Evolutionary conservation across 2,888 invertebrate species (phyloP).

Genomic region (Diplazon laetatorius): DNA sequence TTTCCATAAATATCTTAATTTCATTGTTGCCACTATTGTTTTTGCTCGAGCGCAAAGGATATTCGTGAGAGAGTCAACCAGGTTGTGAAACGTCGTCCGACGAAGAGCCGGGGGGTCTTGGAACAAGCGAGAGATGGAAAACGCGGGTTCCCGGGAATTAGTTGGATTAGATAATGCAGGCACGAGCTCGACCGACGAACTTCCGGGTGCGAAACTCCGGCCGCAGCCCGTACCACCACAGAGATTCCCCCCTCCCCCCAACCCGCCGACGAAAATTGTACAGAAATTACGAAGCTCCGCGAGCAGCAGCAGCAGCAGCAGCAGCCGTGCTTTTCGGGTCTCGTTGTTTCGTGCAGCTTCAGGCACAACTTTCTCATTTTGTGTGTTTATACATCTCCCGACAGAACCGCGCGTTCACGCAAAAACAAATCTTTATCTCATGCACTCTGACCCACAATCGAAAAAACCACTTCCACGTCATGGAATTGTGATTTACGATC

Average conservation of each 20-base stretch:
- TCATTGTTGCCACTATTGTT: conserved; percentile 23
- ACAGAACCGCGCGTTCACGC: too few relatives aligned
- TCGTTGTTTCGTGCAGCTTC: conserved; percentile 37
- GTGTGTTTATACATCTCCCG: neutral
- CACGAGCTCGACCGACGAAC: conserved; percentile 68
- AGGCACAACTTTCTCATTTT: conserved; percentile 52
- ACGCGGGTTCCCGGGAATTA: conserved; percentile 57
- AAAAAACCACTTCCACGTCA: conserved; percentile 41
- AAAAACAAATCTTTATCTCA: neutral
- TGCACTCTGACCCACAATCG: conserved; percentile 4
- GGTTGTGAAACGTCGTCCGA: conserved; percentile 26
- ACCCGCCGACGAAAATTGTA: too few relatives aligned
- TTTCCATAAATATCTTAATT: conserved; percentile 13
- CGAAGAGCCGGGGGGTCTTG: neutral
- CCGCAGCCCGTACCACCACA: conserved; percentile 55
- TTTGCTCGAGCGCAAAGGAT: conserved; percentile 38
- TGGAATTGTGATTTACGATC: conserved; percentile 15
- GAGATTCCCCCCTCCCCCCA: too few relatives aligned
- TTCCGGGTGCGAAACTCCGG: conserved; percentile 66
- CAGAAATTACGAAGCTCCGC: conserved; percentile 60
- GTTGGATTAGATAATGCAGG: conserved; percentile 75
- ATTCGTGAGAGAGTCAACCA: conserved; percentile 6
- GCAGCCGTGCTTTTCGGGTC: conserved; percentile 47
- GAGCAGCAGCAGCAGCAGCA: too few relatives aligned
- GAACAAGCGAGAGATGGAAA: conserved; percentile 25